A percentile compares a stretch with the other conserved stretches of the same genome.
Evolutionary conservation across 2,113 vertebrate species (phyloP).

Genomic region (Noturus placidus): DNA sequence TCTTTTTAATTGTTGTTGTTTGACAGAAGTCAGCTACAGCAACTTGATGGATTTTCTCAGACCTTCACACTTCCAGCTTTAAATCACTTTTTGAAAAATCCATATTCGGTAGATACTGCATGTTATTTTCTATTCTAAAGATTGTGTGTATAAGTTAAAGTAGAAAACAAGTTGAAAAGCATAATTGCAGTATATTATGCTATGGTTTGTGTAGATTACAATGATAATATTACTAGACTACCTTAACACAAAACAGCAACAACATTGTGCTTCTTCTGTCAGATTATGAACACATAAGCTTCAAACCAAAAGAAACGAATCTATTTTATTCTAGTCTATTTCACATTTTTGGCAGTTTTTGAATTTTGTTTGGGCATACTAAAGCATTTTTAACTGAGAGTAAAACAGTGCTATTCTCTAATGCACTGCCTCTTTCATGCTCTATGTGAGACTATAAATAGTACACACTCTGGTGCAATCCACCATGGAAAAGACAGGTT

Average conservation of each 20-base stretch:
- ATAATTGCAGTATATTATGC: background rate
- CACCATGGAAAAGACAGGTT: slow-evolving; percentile 15
- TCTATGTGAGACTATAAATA: slow-evolving; percentile 15
- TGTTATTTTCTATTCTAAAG: background rate
- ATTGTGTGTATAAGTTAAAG: background rate
- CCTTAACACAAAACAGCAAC: background rate
- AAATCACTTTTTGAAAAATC: background rate
- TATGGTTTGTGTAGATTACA: background rate
- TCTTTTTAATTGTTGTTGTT: background rate
- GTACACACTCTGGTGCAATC: slow-evolving; percentile 8
- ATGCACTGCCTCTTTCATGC: slow-evolving; percentile 1
- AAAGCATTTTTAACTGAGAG: background rate
- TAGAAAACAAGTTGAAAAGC: background rate
- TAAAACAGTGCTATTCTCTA: background rate
- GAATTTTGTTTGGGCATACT: background rate
- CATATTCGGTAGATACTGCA: background rate
- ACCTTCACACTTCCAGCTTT: background rate
- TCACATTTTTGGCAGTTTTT: background rate
- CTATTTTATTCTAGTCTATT: background rate
- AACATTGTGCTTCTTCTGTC: background rate
- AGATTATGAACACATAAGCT: background rate
- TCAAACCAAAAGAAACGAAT: background rate
- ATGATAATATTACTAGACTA: background rate
- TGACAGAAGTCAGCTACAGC: background rate
- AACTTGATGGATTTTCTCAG: background rate